Percentiles rank a stretch among this genome's conserved stretches.
Evolutionary conservation across 2,888 invertebrate species (phyloP).

Genomic region (Amiota communis): DNA sequence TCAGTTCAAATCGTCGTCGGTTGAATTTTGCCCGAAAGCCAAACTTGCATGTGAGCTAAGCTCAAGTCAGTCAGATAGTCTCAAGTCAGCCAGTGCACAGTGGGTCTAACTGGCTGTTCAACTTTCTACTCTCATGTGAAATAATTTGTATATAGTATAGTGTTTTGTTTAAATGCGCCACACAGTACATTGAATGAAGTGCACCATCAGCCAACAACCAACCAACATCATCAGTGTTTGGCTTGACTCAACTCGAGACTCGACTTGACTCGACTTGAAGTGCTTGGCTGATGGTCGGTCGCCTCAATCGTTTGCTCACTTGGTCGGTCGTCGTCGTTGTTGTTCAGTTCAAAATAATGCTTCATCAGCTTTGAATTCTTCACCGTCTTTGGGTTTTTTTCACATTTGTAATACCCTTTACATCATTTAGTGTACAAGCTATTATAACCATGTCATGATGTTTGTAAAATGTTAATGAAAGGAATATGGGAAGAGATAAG

Average conservation of each 20-base stretch:
- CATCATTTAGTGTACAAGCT: no score
- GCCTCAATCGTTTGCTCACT: no score
- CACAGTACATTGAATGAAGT: no score
- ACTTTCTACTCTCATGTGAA: no score
- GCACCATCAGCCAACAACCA: background rate
- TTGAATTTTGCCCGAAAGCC: slow-evolving; percentile 59
- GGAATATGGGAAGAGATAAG: no score
- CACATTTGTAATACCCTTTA: background rate
- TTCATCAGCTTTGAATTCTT: slow-evolving; percentile 16
- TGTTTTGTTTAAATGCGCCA: no score
- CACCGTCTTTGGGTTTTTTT: background rate
- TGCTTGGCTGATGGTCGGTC: background rate
- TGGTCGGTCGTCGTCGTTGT: no score
- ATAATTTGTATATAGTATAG: no score
- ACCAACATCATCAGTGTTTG: slow-evolving; percentile 25
- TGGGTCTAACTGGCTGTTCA: background rate
- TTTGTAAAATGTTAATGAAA: no score
- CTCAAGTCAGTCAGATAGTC: slow-evolving; percentile 51
- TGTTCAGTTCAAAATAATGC: slow-evolving; percentile 10
- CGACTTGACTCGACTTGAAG: slow-evolving; percentile 46
- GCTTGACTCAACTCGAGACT: slow-evolving; percentile 52
- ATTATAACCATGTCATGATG: no score
- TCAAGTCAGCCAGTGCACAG: slow-evolving; percentile 43
- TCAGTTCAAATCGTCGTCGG: no score
- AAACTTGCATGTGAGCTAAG: slow-evolving; percentile 53